Conservation (phyloP, 2,888 invertebrate genomes). For the Zaprionus lineosus region DNA sequence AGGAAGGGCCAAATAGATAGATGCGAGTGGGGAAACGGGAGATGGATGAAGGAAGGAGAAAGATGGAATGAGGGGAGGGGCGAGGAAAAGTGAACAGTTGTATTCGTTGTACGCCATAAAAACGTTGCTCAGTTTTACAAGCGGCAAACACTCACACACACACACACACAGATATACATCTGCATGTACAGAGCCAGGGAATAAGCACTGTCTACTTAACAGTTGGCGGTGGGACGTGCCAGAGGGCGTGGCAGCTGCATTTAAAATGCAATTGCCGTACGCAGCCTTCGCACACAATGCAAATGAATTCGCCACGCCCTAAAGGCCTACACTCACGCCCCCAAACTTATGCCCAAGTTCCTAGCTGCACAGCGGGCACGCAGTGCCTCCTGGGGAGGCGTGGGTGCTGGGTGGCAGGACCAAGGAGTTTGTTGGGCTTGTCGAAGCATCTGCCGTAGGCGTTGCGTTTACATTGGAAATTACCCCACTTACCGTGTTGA, state of each 20-base stretch:
- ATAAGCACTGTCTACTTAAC: slow-evolving; percentile 46
- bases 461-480: slow-evolving; percentile 76
- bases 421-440: slow-evolving; percentile 12
- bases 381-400: background rate
- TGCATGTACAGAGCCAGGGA: too few species aligned
- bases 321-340: slow-evolving; percentile 51
- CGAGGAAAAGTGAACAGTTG: slow-evolving; percentile 3
- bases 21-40: background rate
- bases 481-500: slow-evolving; percentile 75
- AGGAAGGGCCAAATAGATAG: too few species aligned
- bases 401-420: background rate
- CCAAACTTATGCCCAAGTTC: slow-evolving; percentile 42
- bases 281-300: slow-evolving; percentile 51
- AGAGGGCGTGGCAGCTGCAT: slow-evolving; percentile 61
- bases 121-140: slow-evolving; percentile 57
- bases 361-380: slow-evolving; percentile 7
- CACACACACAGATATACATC: slow-evolving; percentile 3
- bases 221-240: slow-evolving; percentile 29
- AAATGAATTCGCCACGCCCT: slow-evolving; percentile 66
- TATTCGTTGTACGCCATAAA: slow-evolving; percentile 62
- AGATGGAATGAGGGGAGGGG: background rate
- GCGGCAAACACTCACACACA: slow-evolving; percentile 13
- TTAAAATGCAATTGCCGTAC: slow-evolving; percentile 70
- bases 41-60: background rate
- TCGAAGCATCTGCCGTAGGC: slow-evolving; percentile 64